Base-by-base conservation (phyloP, 2,797 vertebrate species). In the Gambelia wislizenii region DNA sequence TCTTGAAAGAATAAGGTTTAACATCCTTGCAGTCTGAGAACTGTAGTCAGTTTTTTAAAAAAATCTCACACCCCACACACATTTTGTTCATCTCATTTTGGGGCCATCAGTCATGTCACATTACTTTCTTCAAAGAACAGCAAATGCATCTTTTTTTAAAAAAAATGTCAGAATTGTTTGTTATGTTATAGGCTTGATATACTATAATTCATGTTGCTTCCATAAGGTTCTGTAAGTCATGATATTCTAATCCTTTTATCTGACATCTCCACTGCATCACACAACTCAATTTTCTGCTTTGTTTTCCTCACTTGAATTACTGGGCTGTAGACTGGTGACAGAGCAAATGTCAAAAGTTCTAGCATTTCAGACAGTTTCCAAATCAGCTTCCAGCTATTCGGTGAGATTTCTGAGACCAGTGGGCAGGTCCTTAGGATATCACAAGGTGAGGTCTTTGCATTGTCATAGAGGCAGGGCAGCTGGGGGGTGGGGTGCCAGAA, bases 291-390 rank as follows among this genome's bases (percentile, higher is more conserved):
- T 10, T 91, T 85, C 86, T 92, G 72, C 39, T 91, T 90, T 82
- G 90, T 86, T 39, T 86, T 69, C 83, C 81, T 76, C 86, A 89
- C 1, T 75, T 86, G 33, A 33, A 1, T 84, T 89, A 75, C 80
- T n/a, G 44, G 67, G 30, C 84, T 91, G 76, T 85, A 93, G 92
- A 88, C 84, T 88, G 76, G 91, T 89, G 87, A 93, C 90, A 93
- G 93, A 94, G 74, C 94, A 96, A 93, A 93, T 95, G 94, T 95
- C 90, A 93, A 92, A 94, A 5, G 16, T 33, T 72, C 39, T 16
- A 33, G 9, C n/a, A n/a, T n/a, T n/a, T n/a, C n/a, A 33, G 9
- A 67, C 30, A 33, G 64, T 67, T 67, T 67, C 64, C 30, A 67
- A 9, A 67, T 67, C 12, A 67, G 30, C 64, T 67, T 30, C 64